Percentiles rank a stretch among this genome's conserved stretches.
Evolutionary conservation across 2,888 invertebrate genomes (phyloP).

Genomic region (Ochropleura leucogaster): DNA sequence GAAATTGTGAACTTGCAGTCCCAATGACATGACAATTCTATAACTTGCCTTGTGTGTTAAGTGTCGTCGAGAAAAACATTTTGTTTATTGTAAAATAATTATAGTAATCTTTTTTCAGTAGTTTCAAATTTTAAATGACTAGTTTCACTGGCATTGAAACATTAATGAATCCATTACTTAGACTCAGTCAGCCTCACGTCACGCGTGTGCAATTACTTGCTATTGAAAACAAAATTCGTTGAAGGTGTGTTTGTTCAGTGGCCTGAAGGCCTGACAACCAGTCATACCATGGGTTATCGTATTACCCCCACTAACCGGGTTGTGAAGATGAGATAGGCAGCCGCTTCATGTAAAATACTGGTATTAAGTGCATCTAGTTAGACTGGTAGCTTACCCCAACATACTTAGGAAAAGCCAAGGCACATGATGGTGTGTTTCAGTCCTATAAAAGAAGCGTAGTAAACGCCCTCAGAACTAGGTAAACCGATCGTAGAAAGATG

Average conservation of each 20-base stretch:
- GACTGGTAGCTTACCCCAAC: too few relatives aligned
- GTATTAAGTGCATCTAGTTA: too few relatives aligned
- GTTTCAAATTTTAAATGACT: slow-evolving; percentile 22
- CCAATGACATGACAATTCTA: background rate
- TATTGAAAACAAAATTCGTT: slow-evolving; percentile 8
- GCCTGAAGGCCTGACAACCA: too few relatives aligned
- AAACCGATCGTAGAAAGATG: background rate
- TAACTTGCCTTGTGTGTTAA: background rate
- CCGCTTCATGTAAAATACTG: too few relatives aligned
- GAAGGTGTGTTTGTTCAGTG: background rate
- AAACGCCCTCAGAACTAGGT: background rate
- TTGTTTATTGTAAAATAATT: background rate
- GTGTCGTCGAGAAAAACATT: background rate
- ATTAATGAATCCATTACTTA: slow-evolving; percentile 23
- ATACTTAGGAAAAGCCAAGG: too few relatives aligned
- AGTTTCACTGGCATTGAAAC: slow-evolving; percentile 28
- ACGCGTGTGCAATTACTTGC: background rate
- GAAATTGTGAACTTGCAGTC: background rate
- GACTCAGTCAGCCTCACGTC: background rate
- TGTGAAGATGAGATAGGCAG: too few relatives aligned
- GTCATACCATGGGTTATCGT: too few relatives aligned
- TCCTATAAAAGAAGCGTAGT: background rate
- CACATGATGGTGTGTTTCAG: background rate
- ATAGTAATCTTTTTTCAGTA: background rate
- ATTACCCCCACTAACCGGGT: too few relatives aligned